phyloP scores from a whole-genome alignment of 1,140 invertebrate genomes.

The Archivesica marissinica region DNA sequence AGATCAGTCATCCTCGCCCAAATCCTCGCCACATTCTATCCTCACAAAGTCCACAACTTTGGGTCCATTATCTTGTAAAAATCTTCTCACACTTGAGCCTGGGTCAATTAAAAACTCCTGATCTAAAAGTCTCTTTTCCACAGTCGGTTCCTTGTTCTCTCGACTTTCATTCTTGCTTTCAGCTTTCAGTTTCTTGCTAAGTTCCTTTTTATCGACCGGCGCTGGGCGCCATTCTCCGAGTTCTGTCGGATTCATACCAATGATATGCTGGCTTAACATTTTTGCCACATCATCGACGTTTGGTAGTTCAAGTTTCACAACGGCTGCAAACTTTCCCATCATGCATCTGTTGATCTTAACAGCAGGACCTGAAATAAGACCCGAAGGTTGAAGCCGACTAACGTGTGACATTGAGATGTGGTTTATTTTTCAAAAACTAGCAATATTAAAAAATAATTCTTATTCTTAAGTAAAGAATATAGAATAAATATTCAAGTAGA shows the following conservation, averaged over 20 bases:
- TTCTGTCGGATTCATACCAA: slow-evolving; percentile 93
- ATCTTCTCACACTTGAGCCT: slow-evolving; percentile 89
- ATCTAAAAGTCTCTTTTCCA: slow-evolving; percentile 88
- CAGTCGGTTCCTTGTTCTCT: slow-evolving; percentile 73
- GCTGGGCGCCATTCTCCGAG: slow-evolving; percentile 88
- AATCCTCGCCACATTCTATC: slow-evolving; percentile 90
- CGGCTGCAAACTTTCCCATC: slow-evolving; percentile 92
- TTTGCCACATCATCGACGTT: slow-evolving; percentile 86
- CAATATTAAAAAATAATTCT: no score
- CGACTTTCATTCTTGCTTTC: slow-evolving; percentile 88
- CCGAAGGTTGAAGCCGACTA: no score
- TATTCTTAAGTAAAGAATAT: no score
- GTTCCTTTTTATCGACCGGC: slow-evolving; percentile 59
- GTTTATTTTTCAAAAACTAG: no score
- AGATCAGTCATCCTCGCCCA: slow-evolving; percentile 67
- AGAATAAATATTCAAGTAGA: no score
- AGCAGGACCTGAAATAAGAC: slow-evolving; percentile 65
- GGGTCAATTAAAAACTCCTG: slow-evolving; percentile 95
- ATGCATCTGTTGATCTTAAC: slow-evolving; percentile 63
- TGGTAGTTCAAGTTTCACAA: slow-evolving; percentile 86
- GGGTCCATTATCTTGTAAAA: slow-evolving; percentile 88
- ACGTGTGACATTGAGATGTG: no score
- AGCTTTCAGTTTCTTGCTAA: slow-evolving; percentile 79
- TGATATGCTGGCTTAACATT: slow-evolving; percentile 95
- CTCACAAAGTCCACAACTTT: slow-evolving; percentile 92